Evolutionary conservation across 2,888 invertebrate species (phyloP).

Genomic region (Liposcelis brunnea): DNA sequence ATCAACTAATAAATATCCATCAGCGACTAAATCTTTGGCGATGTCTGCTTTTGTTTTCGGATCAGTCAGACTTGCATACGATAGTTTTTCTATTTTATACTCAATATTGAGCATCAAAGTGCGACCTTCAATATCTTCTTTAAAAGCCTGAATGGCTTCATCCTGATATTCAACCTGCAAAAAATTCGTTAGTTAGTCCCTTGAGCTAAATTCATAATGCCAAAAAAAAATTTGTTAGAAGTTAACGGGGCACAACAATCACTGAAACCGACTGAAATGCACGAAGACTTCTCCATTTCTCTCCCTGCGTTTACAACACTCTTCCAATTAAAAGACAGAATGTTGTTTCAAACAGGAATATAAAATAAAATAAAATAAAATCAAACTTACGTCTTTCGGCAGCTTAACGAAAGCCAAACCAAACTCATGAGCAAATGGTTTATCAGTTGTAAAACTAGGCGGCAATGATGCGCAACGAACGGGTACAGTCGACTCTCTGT

Average conservation of each 20-base stretch:
- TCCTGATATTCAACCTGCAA: conserved; percentile 52
- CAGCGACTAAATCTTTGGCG: conserved; percentile 60
- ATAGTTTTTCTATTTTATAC: conserved; percentile 35
- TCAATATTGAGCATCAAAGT: conserved; percentile 72
- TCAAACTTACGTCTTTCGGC: conserved; percentile 56
- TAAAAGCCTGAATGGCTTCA: conserved; percentile 52
- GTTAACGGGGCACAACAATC: not conserved
- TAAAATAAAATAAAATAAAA: not conserved
- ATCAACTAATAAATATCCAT: conserved; percentile 73
- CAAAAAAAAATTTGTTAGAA: not conserved
- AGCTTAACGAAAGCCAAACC: conserved; percentile 65
- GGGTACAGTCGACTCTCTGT: conserved; percentile 50
- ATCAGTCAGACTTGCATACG: conserved; percentile 32
- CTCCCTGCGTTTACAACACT: not conserved
- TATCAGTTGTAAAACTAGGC: conserved; percentile 50
- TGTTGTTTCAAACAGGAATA: not conserved
- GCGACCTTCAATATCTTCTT: conserved; percentile 46
- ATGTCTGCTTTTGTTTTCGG: conserved; percentile 48
- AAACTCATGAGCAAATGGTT: conserved; percentile 75
- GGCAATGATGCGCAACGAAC: conserved; percentile 72
- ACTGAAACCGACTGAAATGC: not conserved
- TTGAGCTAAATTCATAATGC: not conserved
- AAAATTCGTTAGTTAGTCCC: not conserved
- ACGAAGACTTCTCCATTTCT: not conserved
- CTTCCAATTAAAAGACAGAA: not conserved